Conservation (phyloP, 2,888 invertebrate species). For the Eurytoma californica region DNA sequence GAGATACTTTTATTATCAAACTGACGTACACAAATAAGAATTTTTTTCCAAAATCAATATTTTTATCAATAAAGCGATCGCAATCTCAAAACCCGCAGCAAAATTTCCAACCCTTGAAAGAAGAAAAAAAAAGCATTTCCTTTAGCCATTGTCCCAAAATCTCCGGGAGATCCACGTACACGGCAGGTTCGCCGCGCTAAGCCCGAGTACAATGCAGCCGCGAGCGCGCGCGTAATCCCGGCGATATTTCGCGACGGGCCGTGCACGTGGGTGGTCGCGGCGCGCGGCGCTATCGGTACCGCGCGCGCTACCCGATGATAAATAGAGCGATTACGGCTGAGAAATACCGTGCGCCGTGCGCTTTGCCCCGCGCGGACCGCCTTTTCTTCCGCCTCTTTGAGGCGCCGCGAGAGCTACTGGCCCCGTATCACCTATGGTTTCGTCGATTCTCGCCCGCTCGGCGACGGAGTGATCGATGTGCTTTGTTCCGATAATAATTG, state of each 20-base stretch:
- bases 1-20: no score
- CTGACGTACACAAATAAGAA: no score
- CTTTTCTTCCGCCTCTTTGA: constrained; percentile 23
- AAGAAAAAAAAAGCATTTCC: no score
- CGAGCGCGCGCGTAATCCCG: background rate
- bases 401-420: background rate
- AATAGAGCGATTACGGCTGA: constrained; percentile 71
- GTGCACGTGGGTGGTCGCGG: constrained; percentile 39
- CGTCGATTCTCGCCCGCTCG: no score
- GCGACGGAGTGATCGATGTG: background rate
- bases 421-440: no score
- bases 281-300: constrained; percentile 22
- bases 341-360: constrained; percentile 48
- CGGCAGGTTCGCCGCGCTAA: background rate
- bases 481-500: no score
- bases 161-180: background rate
- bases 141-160: background rate
- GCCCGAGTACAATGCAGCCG: background rate
- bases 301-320: constrained; percentile 65
- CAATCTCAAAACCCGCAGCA: no score
- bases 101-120: no score
- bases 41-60: no score
- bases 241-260: background rate
- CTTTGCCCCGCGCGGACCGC: constrained; percentile 19
- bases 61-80: no score